phyloP scores from a whole-genome alignment of 2,888 invertebrate species.

The Macrophya annulata region DNA sequence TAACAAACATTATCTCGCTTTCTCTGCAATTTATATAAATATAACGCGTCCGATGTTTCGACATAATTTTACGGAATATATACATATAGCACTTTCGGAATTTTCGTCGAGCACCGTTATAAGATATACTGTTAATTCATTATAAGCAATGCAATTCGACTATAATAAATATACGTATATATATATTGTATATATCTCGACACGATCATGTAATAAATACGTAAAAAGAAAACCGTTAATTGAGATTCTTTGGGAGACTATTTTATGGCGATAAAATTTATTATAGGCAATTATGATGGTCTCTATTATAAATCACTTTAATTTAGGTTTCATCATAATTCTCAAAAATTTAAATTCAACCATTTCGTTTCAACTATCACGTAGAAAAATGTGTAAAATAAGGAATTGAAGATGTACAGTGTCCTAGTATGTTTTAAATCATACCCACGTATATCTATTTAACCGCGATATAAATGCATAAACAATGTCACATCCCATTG shows the following conservation, averaged over 20 bases:
- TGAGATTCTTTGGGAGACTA: neutral
- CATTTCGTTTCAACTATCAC: constrained; percentile 7
- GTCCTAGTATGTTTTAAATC: neutral
- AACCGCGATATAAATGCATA: neutral
- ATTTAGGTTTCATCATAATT: neutral
- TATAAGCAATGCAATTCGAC: neutral
- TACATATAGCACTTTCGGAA: neutral
- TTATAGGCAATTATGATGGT: neutral
- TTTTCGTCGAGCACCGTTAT: neutral
- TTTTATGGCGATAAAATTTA: neutral
- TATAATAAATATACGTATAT: neutral
- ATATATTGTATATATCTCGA: neutral
- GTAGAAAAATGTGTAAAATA: neutral
- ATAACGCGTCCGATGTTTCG: neutral
- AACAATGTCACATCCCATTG: neutral
- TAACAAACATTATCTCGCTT: constrained; percentile 10
- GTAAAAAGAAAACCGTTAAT: neutral
- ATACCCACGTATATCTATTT: neutral
- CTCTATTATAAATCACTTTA: neutral
- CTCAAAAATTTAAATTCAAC: neutral
- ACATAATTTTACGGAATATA: constrained; percentile 5
- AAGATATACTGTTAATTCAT: constrained; percentile 1
- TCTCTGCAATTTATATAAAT: neutral
- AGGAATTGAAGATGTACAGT: neutral
- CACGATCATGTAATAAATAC: neutral